Evolutionary conservation across 1,140 invertebrate genomes (phyloP).

Genomic region (Eufriesea mexicana): DNA sequence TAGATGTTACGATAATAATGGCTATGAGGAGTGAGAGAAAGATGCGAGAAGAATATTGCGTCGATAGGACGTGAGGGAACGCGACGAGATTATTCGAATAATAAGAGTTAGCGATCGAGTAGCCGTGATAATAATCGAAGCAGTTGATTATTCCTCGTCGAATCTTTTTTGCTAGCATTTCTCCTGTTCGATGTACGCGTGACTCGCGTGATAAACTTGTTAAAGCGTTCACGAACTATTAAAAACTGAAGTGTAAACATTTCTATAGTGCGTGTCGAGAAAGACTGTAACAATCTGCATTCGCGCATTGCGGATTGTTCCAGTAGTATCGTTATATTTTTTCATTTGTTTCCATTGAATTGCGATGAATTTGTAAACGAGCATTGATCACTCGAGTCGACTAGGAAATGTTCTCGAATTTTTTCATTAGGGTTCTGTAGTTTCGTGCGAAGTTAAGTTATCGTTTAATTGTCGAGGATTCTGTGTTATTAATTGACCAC

Average conservation of each 20-base stretch:
- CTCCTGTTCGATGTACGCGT: conserved; percentile 33
- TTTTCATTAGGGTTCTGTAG: neutral
- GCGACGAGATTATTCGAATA: neutral
- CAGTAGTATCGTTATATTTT: conserved; percentile 24
- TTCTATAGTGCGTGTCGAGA: conserved; percentile 6
- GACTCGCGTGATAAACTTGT: conserved; percentile 20
- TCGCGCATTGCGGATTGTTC: conserved; percentile 2
- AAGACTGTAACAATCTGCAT: conserved; percentile 29
- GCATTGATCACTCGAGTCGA: conserved; percentile 4
- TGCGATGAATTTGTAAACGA: neutral
- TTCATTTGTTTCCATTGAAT: neutral
- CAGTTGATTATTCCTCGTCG: conserved; percentile 28
- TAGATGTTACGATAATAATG: conserved; percentile 22
- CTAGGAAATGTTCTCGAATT: neutral
- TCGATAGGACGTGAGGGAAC: neutral
- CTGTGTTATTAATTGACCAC: neutral
- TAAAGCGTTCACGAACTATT: conserved; percentile 27
- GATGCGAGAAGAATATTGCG: neutral
- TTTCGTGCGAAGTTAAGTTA: too few species aligned
- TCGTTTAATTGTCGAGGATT: neutral
- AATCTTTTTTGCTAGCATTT: conserved; percentile 30
- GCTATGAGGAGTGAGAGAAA: conserved; percentile 11
- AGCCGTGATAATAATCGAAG: conserved; percentile 7
- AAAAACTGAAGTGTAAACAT: conserved; percentile 13
- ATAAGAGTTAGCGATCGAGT: neutral